These are phyloP conservation scores for Eupithecia pulchellata DNA, from an alignment of 2,888 invertebrate species.

Conservation along the genomic window DNA sequence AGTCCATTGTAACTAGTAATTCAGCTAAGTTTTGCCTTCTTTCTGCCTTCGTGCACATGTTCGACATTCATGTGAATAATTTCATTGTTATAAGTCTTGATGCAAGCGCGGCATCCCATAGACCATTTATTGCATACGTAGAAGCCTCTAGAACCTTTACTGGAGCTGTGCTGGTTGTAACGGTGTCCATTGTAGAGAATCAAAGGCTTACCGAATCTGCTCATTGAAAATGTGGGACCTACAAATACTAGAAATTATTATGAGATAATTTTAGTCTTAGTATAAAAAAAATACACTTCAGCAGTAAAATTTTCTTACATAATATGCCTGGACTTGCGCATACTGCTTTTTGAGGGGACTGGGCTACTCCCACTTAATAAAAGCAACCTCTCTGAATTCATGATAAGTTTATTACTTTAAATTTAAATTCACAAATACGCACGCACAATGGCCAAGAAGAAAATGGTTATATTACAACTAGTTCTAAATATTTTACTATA, in stretches of 20 bases:
- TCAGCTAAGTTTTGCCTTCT: conserved; percentile 1
- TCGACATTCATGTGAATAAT: conserved; percentile 42
- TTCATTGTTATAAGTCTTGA: conserved; percentile 48
- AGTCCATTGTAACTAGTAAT: background rate
- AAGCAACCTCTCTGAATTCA: background rate
- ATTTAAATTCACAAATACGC: too few species aligned
- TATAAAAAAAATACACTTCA: background rate
- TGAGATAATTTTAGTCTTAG: conserved; percentile 1
- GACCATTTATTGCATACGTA: conserved; percentile 46
- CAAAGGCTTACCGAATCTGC: conserved; percentile 61
- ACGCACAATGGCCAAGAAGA: background rate
- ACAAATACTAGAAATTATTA: conserved; percentile 6
- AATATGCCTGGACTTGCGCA: background rate
- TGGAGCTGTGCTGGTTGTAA: conserved; percentile 35
- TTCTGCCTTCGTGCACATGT: conserved; percentile 14
- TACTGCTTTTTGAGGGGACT: background rate
- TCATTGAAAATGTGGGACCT: conserved; percentile 39
- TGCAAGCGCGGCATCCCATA: conserved; percentile 52
- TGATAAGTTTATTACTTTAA: background rate
- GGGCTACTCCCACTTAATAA: background rate
- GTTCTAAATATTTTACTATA: too few species aligned
- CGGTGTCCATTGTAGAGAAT: conserved; percentile 37
- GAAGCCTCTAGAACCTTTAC: conserved; percentile 27
- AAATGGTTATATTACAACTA: background rate
- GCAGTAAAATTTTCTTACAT: background rate